These are phyloP conservation scores for Drosophila gunungcola DNA, from an alignment of 1,140 invertebrate species.

Conservation along the genomic window DNA sequence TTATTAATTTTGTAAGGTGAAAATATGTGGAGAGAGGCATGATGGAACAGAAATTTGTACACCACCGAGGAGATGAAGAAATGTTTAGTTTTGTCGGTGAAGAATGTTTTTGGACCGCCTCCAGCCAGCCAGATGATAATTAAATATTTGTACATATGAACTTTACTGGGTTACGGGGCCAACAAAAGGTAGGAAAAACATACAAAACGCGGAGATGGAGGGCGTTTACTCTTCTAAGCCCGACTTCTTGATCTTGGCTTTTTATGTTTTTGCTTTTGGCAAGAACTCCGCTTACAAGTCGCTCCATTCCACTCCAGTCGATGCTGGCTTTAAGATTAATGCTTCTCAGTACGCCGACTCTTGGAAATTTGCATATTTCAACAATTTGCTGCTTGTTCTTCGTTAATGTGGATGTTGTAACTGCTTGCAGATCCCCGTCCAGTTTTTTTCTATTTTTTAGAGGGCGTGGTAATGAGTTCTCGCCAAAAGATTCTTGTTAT, in stretches of 20 bases:
- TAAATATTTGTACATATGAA: conserved; percentile 78
- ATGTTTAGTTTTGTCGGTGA: conserved; percentile 37
- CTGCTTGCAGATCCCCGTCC: conserved; percentile 19
- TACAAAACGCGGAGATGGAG: not conserved
- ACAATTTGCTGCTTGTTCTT: conserved; percentile 57
- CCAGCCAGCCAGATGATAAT: conserved; percentile 53
- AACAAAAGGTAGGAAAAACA: conserved; percentile 19
- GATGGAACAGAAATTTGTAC: conserved; percentile 55
- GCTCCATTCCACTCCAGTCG: conserved; percentile 28
- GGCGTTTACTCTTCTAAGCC: conserved; percentile 12
- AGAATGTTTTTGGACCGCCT: conserved; percentile 41
- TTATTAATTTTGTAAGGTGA: conserved; percentile 1
- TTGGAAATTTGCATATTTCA: conserved; percentile 63
- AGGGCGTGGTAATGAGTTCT: conserved; percentile 65
- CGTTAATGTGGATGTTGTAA: conserved; percentile 51
- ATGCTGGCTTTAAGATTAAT: conserved; percentile 68
- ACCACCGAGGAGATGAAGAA: conserved; percentile 16
- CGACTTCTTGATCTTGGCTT: conserved; percentile 25
- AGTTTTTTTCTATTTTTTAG: conserved; percentile 9
- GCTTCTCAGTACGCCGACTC: conserved; percentile 34
- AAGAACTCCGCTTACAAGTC: conserved; percentile 52
- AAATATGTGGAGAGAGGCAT: conserved; percentile 32
- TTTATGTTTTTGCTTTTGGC: conserved; percentile 52
- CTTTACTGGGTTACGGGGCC: conserved; percentile 72
- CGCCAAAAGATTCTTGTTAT: conserved; percentile 42